Evolutionary conservation across 2,797 vertebrate species (phyloP).

Genomic region (Decapterus maruadsi): DNA sequence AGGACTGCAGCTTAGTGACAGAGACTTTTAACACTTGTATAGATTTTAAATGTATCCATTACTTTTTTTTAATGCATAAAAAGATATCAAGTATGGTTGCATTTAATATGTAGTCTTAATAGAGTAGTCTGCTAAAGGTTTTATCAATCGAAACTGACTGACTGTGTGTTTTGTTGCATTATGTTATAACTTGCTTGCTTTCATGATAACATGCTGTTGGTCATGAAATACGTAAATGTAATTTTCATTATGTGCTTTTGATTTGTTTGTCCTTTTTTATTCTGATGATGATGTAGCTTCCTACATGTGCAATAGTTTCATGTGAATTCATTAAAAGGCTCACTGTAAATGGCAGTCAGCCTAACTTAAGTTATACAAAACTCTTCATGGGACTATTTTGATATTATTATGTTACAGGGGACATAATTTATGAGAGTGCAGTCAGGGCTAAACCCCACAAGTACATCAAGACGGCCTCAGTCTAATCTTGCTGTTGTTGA

Average conservation of each 20-base stretch:
- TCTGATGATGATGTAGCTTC: conserved; percentile 4
- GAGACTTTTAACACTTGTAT: neutral
- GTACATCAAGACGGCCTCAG: neutral
- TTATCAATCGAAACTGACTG: neutral
- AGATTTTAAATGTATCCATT: neutral
- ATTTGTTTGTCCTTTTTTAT: neutral
- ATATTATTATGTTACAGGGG: conserved; percentile 12
- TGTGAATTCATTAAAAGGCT: neutral
- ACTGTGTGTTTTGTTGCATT: no score
- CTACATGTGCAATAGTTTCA: conserved; percentile 33
- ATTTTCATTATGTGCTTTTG: neutral
- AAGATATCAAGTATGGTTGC: neutral
- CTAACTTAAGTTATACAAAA: neutral
- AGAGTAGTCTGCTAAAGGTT: neutral
- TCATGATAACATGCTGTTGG: neutral
- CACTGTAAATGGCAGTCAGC: neutral
- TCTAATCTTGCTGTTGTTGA: neutral
- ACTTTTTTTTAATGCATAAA: neutral
- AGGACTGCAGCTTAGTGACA: neutral
- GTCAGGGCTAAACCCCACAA: conserved; percentile 8
- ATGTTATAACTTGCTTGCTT: no score
- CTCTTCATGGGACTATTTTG: neutral
- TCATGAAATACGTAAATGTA: neutral
- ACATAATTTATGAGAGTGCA: neutral
- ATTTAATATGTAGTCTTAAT: no score